These are phyloP conservation scores for Notoglanidium macrostoma DNA, from an alignment of 2,797 vertebrate genomes.

Conservation along the genomic window DNA sequence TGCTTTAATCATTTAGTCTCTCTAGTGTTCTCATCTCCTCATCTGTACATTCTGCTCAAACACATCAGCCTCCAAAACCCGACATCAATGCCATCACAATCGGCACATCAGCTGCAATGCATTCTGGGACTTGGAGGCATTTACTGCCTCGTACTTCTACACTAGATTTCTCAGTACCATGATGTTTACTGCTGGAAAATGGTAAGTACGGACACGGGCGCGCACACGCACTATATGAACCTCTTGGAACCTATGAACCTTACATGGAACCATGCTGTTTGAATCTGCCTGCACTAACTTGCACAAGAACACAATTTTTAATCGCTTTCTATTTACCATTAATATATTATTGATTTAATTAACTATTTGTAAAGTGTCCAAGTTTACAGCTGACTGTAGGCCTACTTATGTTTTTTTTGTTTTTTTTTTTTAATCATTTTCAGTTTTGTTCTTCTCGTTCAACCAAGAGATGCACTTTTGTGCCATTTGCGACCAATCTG, in stretches of 20 bases:
- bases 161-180: not conserved
- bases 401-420: not conserved
- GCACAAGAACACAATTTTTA: not conserved
- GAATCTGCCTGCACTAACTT: not conserved
- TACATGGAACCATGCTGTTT: too few species aligned
- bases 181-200: not conserved
- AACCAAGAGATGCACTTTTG: not conserved
- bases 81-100: not conserved
- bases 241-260: too few species aligned
- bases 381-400: not conserved
- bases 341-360: not conserved
- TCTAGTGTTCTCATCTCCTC: not conserved
- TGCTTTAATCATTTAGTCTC: not conserved
- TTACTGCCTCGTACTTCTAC: not conserved
- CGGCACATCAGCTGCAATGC: not conserved
- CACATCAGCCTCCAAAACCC: not conserved
- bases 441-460: not conserved
- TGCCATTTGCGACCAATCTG: not conserved
- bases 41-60: not conserved
- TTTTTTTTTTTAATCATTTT: too few species aligned
- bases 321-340: not conserved
- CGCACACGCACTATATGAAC: too few species aligned
- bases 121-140: not conserved
- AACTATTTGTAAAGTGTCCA: not conserved
- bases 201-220: not conserved